A percentile compares a stretch with the other conserved stretches of the same genome.
phyloP scores from a whole-genome alignment of 2,888 invertebrate species.

The Cinara cedri region DNA sequence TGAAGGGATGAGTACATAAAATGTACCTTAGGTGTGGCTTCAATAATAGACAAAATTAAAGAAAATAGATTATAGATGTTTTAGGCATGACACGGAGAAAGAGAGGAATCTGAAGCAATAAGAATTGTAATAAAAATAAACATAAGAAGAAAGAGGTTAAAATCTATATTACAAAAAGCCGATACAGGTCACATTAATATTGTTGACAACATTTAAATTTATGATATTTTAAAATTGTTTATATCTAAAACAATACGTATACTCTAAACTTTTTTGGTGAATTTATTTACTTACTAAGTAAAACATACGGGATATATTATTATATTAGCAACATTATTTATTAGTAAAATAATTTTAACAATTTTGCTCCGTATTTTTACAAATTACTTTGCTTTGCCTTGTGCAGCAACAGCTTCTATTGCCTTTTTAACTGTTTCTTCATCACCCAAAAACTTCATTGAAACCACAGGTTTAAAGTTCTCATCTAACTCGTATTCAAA shows the following conservation, averaged over 20 bases:
- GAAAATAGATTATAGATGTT: too few species aligned
- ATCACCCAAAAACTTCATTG: slow-evolving; percentile 70
- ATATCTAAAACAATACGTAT: not conserved
- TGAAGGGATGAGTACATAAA: too few species aligned
- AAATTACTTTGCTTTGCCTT: slow-evolving; percentile 68
- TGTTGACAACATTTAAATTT: not conserved
- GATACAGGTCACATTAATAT: not conserved
- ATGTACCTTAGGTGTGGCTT: too few species aligned
- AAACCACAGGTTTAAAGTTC: slow-evolving; percentile 68
- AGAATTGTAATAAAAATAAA: too few species aligned
- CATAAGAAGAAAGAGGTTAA: too few species aligned
- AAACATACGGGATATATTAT: not conserved
- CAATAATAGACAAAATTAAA: too few species aligned
- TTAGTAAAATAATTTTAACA: slow-evolving; percentile 6
- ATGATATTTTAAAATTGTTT: not conserved
- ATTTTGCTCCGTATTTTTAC: not conserved
- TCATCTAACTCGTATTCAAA: slow-evolving; percentile 70
- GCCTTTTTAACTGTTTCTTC: slow-evolving; percentile 70
- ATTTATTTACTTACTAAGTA: not conserved
- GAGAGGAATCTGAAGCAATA: too few species aligned
- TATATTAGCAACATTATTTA: not conserved
- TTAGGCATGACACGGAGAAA: too few species aligned
- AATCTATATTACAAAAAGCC: not conserved
- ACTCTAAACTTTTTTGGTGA: not conserved
- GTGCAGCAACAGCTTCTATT: slow-evolving; percentile 69